phyloP scores from a whole-genome alignment of 1,140 invertebrate genomes.

The Rhagoletis zephyria region DNA sequence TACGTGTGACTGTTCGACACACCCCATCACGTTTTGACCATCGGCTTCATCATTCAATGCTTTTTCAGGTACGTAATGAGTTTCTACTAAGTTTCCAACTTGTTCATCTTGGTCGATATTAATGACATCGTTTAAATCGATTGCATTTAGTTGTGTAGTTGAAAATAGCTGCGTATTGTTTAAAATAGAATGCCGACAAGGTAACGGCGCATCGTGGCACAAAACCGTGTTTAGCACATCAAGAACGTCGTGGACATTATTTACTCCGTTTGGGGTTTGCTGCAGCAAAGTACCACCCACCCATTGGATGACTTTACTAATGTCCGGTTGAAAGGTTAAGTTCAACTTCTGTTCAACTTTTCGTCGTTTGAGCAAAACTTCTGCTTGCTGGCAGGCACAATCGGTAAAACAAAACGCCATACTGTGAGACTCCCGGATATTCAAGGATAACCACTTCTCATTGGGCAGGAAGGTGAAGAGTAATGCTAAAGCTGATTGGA shows the following conservation, averaged over 20 bases:
- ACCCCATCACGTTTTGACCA: constrained; percentile 58
- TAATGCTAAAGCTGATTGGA: constrained; percentile 88
- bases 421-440: constrained; percentile 82
- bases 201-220: constrained; percentile 86
- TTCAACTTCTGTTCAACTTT: constrained; percentile 60
- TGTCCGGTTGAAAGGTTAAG: constrained; percentile 77
- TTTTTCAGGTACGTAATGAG: constrained; percentile 38
- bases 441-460: constrained; percentile 71
- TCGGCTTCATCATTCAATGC: background rate
- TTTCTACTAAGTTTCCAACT: constrained; percentile 58
- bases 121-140: constrained; percentile 69
- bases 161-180: constrained; percentile 52
- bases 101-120: constrained; percentile 72
- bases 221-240: constrained; percentile 87
- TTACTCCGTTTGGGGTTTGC: constrained; percentile 77
- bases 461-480: constrained; percentile 83
- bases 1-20: constrained; percentile 77
- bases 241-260: constrained; percentile 80
- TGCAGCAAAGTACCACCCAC: constrained; percentile 79
- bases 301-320: constrained; percentile 76
- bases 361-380: constrained; percentile 70
- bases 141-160: constrained; percentile 55
- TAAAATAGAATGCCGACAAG: constrained; percentile 76
- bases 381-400: constrained; percentile 85
- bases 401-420: constrained; percentile 89